Base-by-base conservation (phyloP, 2,113 vertebrate species). In the Pseudolaguvia tuberculata region DNA sequence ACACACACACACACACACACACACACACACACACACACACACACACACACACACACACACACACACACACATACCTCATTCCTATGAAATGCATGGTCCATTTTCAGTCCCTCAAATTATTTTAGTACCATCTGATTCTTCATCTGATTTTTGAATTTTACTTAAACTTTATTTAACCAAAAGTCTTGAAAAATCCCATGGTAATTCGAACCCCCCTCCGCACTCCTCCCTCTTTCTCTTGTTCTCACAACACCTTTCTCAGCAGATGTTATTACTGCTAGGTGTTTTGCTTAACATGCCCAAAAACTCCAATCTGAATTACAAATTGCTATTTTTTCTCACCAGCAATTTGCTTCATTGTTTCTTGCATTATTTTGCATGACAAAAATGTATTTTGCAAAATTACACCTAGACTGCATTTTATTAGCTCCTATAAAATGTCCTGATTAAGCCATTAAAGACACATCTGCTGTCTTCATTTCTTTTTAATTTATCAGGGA, bases 401-500 rank as follows among this genome's bases (percentile, higher is more conserved):
- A 81, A 80, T 86, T 85, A 55, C 59, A 81, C 76, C 74, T 68
- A 45, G 79, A 78, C 72, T 47, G 13, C 71, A 62, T 80, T 88
- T 85, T 82, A 85, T 80, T 83, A 81, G 79, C 79, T 83, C 70
- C 35, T 88, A 86, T 76, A 81, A 83, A 80, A 84, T 86, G 71
- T 76, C 83, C 79, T 86, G 85, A 90, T 91, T 88, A 87, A 87
- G 85, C 78, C 84, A 90, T 90, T 90, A 90, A 85, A 82, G 74
- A 65, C 82, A 85, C 89, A 90, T 89, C 86, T 90, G 88, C 86
- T 85, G 76, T 59, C 82, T 77, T 87, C 86, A 91, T 91, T 90
- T 82, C 48, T 85, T 87, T 87, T 88, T 87, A 88, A 90, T 90
- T 89, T 83, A 82, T 66, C 6, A 69, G 85, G 84, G 84, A 83